Conservation (phyloP, 1,140 invertebrate genomes). For the Platyscapa corneri region DNA sequence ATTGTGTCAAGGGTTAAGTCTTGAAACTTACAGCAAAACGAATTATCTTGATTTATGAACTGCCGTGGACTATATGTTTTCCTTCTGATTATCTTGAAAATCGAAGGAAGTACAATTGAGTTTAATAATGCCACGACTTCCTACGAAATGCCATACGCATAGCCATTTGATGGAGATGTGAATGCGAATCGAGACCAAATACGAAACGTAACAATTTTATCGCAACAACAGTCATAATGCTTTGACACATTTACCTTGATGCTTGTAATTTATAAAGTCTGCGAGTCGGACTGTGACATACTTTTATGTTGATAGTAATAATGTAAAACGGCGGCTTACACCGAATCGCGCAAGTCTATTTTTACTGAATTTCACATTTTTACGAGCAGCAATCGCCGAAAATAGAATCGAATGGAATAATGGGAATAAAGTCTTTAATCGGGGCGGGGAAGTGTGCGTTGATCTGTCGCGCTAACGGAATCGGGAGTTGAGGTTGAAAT, state of each 20-base stretch:
- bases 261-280: neutral
- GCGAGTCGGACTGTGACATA: constrained; percentile 8
- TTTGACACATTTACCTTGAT: constrained; percentile 31
- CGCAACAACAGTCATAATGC: constrained; percentile 3
- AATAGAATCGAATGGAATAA: too few relatives aligned
- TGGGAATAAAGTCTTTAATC: neutral
- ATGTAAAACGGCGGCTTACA: neutral
- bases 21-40: neutral
- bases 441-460: neutral
- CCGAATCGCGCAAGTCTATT: too few relatives aligned
- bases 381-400: too few relatives aligned
- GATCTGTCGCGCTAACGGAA: neutral
- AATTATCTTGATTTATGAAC: neutral
- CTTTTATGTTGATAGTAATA: neutral
- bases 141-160: neutral
- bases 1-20: neutral
- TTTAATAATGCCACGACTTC: neutral
- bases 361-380: too few relatives aligned
- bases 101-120: neutral
- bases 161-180: neutral
- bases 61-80: neutral
- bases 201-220: neutral
- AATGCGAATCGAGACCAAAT: neutral
- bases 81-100: neutral
- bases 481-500: neutral